Evolutionary conservation across 2,888 invertebrate species (phyloP).

Genomic region (Nymphalis urticae): DNA sequence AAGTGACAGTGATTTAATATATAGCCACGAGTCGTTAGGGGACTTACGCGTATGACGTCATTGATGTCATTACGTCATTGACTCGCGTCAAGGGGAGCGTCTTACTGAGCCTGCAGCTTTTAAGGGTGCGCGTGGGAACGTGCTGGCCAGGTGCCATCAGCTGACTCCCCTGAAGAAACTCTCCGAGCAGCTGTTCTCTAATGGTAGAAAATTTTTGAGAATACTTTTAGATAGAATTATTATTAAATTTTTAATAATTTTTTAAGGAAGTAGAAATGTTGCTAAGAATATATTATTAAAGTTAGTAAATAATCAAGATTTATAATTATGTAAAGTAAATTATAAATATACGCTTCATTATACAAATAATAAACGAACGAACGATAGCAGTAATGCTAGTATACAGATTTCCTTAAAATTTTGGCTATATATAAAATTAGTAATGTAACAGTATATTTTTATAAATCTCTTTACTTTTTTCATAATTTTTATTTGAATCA

Average conservation of each 20-base stretch:
- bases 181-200: slow-evolving; percentile 58
- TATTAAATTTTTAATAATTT: neutral
- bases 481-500: no score
- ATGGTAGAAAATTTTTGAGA: slow-evolving; percentile 20
- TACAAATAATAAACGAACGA: no score
- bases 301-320: no score
- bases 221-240: neutral
- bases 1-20: slow-evolving; percentile 43
- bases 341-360: no score
- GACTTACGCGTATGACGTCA: slow-evolving; percentile 32
- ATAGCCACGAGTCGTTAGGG: slow-evolving; percentile 62
- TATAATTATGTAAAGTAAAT: no score
- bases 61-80: slow-evolving; percentile 53
- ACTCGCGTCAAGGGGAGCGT: slow-evolving; percentile 33
- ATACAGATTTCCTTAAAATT: no score
- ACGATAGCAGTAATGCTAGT: no score
- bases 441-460: no score
- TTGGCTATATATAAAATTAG: no score
- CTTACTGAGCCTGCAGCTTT: slow-evolving; percentile 47
- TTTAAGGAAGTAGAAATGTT: no score
- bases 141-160: slow-evolving; percentile 71
- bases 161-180: slow-evolving; percentile 49
- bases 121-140: slow-evolving; percentile 74
- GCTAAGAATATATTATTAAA: no score
- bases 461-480: no score